Evolutionary conservation across 2,797 vertebrate species (phyloP).

Genomic region (Melanotaenia trifasciata): DNA sequence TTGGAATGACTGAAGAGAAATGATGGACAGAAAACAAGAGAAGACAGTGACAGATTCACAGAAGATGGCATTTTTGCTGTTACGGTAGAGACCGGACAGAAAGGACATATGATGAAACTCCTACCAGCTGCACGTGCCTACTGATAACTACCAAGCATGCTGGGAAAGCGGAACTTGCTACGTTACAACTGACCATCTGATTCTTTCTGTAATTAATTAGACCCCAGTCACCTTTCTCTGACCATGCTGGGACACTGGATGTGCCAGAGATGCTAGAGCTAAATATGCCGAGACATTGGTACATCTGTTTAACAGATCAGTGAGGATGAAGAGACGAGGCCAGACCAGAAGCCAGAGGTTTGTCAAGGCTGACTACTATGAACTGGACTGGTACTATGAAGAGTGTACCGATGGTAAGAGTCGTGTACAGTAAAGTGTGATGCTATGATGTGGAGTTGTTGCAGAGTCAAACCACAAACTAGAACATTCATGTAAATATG

Average conservation of each 20-base stretch:
- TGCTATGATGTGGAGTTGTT: not conserved
- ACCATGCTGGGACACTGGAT: constrained; percentile 47
- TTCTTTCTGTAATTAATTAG: constrained; percentile 3
- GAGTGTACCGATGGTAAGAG: constrained; percentile 97
- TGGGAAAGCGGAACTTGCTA: constrained; percentile 41
- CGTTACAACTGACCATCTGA: constrained; percentile 23
- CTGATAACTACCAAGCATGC: constrained; percentile 46
- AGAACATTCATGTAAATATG: not conserved
- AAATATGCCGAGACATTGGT: constrained; percentile 49
- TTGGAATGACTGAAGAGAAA: constrained; percentile 37
- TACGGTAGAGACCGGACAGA: constrained; percentile 25
- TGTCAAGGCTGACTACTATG: constrained; percentile 97
- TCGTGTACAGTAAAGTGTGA: not conserved
- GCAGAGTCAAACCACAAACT: constrained; percentile 12
- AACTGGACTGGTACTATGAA: constrained; percentile 99
- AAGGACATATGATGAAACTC: constrained; percentile 15
- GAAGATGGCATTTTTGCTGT: constrained; percentile 22
- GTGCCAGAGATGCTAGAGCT: constrained; percentile 28
- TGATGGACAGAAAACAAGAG: constrained; percentile 23
- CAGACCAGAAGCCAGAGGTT: constrained; percentile 97
- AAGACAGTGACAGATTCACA: constrained; percentile 5
- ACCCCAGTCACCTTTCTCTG: constrained; percentile 30
- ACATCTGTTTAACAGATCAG: constrained; percentile 45
- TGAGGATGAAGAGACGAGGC: constrained; percentile 86
- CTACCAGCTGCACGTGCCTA: not conserved